Evolutionary conservation across 2,888 invertebrate species (phyloP), one percentile per base, ranked within the genome.

Genomic region (Oxystoma pomonae): DNA sequence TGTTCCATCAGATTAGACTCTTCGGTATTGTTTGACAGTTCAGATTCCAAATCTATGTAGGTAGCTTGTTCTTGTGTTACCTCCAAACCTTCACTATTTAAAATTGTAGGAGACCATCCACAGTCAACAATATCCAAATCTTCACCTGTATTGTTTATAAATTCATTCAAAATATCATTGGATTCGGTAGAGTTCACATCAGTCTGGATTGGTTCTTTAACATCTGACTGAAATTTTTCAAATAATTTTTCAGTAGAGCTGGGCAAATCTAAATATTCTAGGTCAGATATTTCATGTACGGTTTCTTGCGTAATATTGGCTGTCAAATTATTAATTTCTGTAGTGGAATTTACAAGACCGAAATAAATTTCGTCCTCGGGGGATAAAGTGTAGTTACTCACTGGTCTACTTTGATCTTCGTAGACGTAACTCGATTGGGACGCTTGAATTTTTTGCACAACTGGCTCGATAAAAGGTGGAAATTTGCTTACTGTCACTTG

Each of bases 361-460:
- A 67, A 67, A 20, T 58, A 53, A 18, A 60, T 21, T 57, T 74
- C 67, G 59, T 75, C 74, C 18, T 63, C 59, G 16, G 74, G 68
- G 71, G 75, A 68, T 70, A 75, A 64, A 3, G 74, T 74, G 60
- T 74, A 75, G 1, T 72, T 69, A 56, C 78, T 71, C 66, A 76
- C 71, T 50, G 81, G 81, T 67, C 82, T 69, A 73, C 81, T 81
- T 67, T 83, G 74, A 73, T 87, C 85, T 68, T 84, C 83, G 20
- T 87, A 83, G 59, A 85, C 79, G 71, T 87, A 87, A n/a, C 87
- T 85, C 0, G 90, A 90, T 80, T 87, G 87, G 70, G 87, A 83
- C 0, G 86, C 84, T 78, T 90, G 90, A 60, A 90, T 84, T 57
- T 87, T 83, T 74, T 90, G 90, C 3, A 89, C 84, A 52, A 90